phyloP scores from a whole-genome alignment of 2,797 vertebrate genomes.

The Podarcis lilfordi region DNA sequence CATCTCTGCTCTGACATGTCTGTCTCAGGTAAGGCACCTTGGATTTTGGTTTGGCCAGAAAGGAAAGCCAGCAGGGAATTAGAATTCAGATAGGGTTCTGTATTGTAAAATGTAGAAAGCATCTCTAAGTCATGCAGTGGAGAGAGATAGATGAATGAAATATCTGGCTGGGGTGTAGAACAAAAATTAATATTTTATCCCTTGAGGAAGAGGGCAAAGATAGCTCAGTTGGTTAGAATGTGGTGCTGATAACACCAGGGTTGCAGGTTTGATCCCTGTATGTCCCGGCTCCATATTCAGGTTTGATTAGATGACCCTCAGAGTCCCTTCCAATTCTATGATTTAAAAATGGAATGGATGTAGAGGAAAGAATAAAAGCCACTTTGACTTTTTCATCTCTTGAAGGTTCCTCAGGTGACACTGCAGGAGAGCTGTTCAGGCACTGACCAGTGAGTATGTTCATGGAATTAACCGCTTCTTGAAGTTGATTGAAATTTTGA shows the following conservation, averaged over 20 bases:
- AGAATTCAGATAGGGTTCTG: background rate
- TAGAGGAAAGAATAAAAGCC: constrained; percentile 12
- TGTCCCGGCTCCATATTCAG: no score
- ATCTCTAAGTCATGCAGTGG: background rate
- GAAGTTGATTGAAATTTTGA: background rate
- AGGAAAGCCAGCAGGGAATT: background rate
- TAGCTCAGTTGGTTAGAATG: no score
- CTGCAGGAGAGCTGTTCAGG: constrained; percentile 76
- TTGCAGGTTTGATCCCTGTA: no score
- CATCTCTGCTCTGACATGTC: constrained; percentile 50
- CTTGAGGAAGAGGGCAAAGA: background rate
- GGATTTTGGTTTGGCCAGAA: constrained; percentile 2
- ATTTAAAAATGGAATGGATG: background rate
- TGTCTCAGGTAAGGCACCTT: constrained; percentile 69
- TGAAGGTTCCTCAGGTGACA: constrained; percentile 67
- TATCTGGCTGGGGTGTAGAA: background rate
- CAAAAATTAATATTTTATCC: background rate
- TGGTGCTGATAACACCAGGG: no score
- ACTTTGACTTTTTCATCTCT: constrained; percentile 40
- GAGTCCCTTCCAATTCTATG: no score
- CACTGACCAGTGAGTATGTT: constrained; percentile 76
- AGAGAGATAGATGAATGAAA: constrained; percentile 1
- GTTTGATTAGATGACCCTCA: no score
- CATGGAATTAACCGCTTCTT: background rate
- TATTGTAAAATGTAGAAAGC: background rate